A percentile compares a stretch with the other conserved stretches of the same genome.
Evolutionary conservation across 2,113 vertebrate species (phyloP).

Genomic region (Dromiciops gliroides): DNA sequence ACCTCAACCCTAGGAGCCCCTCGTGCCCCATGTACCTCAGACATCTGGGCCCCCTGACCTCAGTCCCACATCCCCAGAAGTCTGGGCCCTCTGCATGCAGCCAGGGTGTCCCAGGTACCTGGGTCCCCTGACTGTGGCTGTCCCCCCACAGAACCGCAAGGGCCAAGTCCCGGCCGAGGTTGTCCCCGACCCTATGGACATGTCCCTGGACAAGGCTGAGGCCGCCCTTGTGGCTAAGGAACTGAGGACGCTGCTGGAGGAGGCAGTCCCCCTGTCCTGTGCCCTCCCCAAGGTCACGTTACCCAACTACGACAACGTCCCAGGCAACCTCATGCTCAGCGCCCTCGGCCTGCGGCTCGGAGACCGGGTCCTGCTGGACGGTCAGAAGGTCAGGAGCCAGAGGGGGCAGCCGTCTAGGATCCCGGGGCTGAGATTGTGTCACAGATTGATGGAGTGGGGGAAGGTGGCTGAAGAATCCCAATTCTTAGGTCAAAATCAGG

Average conservation of each 20-base stretch:
- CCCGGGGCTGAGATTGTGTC: neutral
- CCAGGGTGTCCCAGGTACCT: too few species aligned
- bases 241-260: conserved; percentile 90
- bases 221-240: conserved; percentile 94
- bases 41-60: too few species aligned
- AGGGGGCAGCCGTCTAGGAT: neutral
- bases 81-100: too few species aligned
- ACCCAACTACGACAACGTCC: conserved; percentile 95
- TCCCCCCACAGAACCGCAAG: conserved; percentile 88
- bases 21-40: neutral
- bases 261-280: conserved; percentile 92
- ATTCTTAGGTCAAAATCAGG: neutral
- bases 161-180: conserved; percentile 92
- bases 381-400: conserved; percentile 87
- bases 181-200: conserved; percentile 95
- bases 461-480: neutral
- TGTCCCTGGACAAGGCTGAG: conserved; percentile 94
- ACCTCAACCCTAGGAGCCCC: neutral
- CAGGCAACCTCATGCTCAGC: conserved; percentile 92
- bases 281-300: conserved; percentile 92
- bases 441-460: neutral
- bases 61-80: neutral
- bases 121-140: neutral
- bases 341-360: conserved; percentile 92
- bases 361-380: conserved; percentile 89